phyloP scores from a whole-genome alignment of 37 sponge, comb jelly and placozoan species.

The Cladorhizidae sp. region DNA sequence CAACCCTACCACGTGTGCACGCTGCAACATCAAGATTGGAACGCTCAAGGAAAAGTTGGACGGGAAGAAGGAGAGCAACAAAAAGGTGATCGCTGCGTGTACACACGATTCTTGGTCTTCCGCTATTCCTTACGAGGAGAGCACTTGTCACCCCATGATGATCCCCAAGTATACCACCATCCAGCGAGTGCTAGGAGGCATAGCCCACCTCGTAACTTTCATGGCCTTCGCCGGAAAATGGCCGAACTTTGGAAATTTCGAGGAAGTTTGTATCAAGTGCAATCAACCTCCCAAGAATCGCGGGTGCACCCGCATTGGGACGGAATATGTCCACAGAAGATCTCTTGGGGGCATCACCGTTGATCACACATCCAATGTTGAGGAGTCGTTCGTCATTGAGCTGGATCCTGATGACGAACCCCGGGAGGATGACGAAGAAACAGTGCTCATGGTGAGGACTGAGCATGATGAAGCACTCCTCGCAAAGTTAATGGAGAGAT shows the following conservation, averaged over 20 bases:
- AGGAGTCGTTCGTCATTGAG: neutral
- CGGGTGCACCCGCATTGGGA: neutral
- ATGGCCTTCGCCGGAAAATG: neutral
- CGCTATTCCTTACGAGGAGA: slow-evolving; percentile 7
- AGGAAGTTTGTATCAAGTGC: slow-evolving; percentile 2
- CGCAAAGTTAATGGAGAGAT: too few relatives aligned
- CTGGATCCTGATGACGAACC: neutral
- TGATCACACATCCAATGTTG: neutral
- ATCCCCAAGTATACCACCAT: slow-evolving; percentile 14
- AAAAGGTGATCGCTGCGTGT: neutral
- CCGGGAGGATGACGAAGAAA: neutral
- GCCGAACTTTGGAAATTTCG: neutral
- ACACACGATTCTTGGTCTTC: neutral
- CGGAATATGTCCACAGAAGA: neutral
- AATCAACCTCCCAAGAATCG: neutral
- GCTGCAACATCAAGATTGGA: neutral
- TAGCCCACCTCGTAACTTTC: slow-evolving; percentile 16
- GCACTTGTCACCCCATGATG: slow-evolving; percentile 24
- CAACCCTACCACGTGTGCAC: neutral
- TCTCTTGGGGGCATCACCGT: neutral
- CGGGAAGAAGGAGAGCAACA: neutral
- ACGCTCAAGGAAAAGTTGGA: neutral
- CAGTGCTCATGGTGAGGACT: neutral
- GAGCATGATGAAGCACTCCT: too few relatives aligned
- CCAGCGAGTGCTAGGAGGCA: slow-evolving; percentile 12